These are phyloP conservation scores for Caenorhabditis uteleia DNA, from an alignment of 2,888 invertebrate species.

Conservation along the genomic window DNA sequence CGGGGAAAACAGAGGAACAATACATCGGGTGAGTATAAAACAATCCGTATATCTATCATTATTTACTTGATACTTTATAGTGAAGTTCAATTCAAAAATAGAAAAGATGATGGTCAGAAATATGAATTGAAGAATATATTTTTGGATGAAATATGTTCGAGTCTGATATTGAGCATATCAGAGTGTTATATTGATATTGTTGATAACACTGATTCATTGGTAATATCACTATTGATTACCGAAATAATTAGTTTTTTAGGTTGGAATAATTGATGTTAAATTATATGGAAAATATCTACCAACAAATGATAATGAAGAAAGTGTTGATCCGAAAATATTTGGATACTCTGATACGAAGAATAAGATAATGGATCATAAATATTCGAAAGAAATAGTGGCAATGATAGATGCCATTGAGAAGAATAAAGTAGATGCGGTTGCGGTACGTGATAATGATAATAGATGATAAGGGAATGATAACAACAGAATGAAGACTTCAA, in stretches of 20 bases:
- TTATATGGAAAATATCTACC: slow-evolving; percentile 44
- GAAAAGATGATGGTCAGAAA: slow-evolving; percentile 21
- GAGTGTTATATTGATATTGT: slow-evolving; percentile 33
- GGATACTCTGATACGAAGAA: slow-evolving; percentile 17
- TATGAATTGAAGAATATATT: slow-evolving; percentile 55
- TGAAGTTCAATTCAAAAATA: slow-evolving; percentile 40
- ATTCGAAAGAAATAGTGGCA: slow-evolving; percentile 43
- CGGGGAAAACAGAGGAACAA: slow-evolving; percentile 11
- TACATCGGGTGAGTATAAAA: slow-evolving; percentile 27
- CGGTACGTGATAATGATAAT: slow-evolving; percentile 17
- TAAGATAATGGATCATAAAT: slow-evolving; percentile 26
- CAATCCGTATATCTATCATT: neutral
- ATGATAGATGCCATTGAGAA: slow-evolving; percentile 37
- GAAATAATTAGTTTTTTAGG: slow-evolving; percentile 16
- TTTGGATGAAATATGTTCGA: slow-evolving; percentile 41
- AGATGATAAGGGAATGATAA: neutral
- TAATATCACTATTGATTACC: neutral
- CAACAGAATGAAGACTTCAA: slow-evolving; percentile 46
- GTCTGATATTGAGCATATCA: slow-evolving; percentile 24
- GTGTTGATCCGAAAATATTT: no score
- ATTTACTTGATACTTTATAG: slow-evolving; percentile 17
- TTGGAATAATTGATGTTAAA: slow-evolving; percentile 48
- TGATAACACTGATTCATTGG: slow-evolving; percentile 30
- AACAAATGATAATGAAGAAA: slow-evolving; percentile 14
- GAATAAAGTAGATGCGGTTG: slow-evolving; percentile 46